These are phyloP conservation scores for Ptychoptera contaminata DNA, from an alignment of 2,888 invertebrate genomes.

Conservation along the genomic window DNA sequence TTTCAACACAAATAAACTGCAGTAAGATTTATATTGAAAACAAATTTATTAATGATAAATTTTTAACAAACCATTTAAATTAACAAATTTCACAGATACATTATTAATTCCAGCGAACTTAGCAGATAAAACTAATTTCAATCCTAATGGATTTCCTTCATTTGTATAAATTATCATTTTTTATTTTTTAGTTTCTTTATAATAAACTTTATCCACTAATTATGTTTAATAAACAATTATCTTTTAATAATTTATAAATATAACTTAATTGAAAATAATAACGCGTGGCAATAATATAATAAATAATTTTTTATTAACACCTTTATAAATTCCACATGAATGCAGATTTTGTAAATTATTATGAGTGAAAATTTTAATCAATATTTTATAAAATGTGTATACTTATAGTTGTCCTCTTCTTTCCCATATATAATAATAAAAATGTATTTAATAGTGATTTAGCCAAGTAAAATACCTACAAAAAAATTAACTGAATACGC, in stretches of 20 bases:
- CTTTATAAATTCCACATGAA: too few species aligned
- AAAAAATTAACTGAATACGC: too few species aligned
- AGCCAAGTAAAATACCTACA: too few species aligned
- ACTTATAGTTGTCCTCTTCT: too few species aligned
- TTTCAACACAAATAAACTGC: not conserved
- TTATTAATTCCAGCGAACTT: constrained; percentile 42
- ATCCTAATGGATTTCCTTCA: constrained; percentile 56
- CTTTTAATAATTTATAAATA: not conserved
- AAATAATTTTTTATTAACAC: not conserved
- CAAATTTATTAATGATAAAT: too few species aligned
- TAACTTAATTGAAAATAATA: not conserved
- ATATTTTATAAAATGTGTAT: too few species aligned
- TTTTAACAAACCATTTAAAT: constrained; percentile 42
- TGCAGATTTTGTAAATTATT: too few species aligned
- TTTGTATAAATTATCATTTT: constrained; percentile 61
- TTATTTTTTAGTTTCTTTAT: not conserved
- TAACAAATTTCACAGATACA: constrained; percentile 39
- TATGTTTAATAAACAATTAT: not conserved
- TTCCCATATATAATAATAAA: too few species aligned
- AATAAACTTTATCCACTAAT: too few species aligned
- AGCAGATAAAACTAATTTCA: constrained; percentile 56
- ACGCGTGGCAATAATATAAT: not conserved
- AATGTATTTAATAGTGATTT: too few species aligned
- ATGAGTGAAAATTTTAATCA: too few species aligned
- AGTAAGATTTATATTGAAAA: constrained; percentile 1